Evolutionary conservation across 2,888 invertebrate genomes (phyloP), one percentile per base, ranked within the genome.

Genomic region (Chironomus riparius): DNA sequence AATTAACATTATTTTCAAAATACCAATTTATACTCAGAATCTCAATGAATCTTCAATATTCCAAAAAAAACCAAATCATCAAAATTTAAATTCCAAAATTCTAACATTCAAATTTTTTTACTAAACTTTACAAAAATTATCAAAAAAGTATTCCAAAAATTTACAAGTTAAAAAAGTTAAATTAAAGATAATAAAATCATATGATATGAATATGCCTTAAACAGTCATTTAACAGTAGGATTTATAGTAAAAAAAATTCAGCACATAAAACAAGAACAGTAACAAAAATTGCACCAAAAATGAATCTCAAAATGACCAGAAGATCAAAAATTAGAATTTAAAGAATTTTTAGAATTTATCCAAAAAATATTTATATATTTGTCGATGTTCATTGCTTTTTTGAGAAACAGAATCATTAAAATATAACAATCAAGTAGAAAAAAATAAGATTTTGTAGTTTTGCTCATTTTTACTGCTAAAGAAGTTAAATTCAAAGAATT

Each of bases 311-410:
- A 62, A 62, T n/a, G 15, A 62, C 62, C 62, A 62, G 22, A 18
- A 62, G 12, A 18, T 21, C 38, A 38, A 38, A 38, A 38, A 38
- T 38, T 62, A 50, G 62, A 18, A 62, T 22, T 62, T 62, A 18
- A 62, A 62, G 2, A 38, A 1, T 38, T 38, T 62, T 62, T 15
- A 62, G 62, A 22, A 62, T 21, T 62, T 18, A 62, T 22, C 18
- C 3, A 15, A 22, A 22, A 62, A 18, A 62, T 62, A 62, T 7
- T 12, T 12, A 22, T 21, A 62, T 15, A 62, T 15, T 47, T 70
- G 38, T 70, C 21, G 70, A 70, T 70, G 70, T 70, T 70, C 24
- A 70, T 15, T 28, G 70, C 47, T 47, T 70, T 70, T 70, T 47
- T 15, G 18, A 15, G 24, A 47, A 62, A 18, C 21, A 62, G 7